Evolutionary conservation across 2,113 vertebrate species (phyloP).

Genomic region (Scatophagus argus): DNA sequence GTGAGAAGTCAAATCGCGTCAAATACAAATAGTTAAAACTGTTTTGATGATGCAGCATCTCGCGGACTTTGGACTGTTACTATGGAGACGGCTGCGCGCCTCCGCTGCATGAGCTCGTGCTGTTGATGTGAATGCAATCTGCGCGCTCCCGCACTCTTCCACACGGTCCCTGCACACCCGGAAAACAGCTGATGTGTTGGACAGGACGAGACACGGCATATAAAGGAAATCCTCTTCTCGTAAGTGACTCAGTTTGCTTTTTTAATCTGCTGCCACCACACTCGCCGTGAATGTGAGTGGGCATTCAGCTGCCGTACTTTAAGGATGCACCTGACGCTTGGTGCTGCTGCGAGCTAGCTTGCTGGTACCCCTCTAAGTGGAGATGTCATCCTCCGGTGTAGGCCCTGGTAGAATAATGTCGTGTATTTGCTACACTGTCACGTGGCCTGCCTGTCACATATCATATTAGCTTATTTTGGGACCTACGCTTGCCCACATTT

Average conservation of each 20-base stretch:
- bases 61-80: constrained; percentile 38
- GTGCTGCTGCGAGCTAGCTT: constrained; percentile 46
- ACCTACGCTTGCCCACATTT: neutral
- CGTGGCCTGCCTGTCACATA: neutral
- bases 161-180: constrained; percentile 53
- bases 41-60: constrained; percentile 26
- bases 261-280: neutral
- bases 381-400: constrained; percentile 46
- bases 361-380: constrained; percentile 76
- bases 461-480: neutral
- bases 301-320: constrained; percentile 3
- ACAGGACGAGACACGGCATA: constrained; percentile 57
- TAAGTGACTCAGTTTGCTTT: constrained; percentile 68
- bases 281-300: neutral
- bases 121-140: constrained; percentile 69
- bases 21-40: neutral
- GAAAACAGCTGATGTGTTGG: constrained; percentile 74
- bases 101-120: constrained; percentile 54
- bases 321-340: constrained; percentile 31
- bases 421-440: neutral
- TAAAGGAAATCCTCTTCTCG: constrained; percentile 56
- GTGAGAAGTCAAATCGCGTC: neutral
- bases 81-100: constrained; percentile 65
- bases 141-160: constrained; percentile 65
- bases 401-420: constrained; percentile 43